phyloP scores from a whole-genome alignment of 2,888 invertebrate genomes.

The Monochamus alternatus region DNA sequence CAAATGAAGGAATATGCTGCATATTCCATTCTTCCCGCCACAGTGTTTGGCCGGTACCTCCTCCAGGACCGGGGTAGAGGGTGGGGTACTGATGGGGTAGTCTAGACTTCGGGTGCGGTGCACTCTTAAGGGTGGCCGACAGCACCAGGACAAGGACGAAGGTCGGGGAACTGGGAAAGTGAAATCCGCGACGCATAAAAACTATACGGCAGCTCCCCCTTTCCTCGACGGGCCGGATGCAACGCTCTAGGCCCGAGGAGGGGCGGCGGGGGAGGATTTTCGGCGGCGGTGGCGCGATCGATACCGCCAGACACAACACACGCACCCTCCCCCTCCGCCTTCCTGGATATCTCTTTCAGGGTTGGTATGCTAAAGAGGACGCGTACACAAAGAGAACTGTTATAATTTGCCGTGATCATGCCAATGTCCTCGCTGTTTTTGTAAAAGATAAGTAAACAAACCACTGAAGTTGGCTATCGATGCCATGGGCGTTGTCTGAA shows the following conservation, averaged over 20 bases:
- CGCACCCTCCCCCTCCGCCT: slow-evolving; percentile 24
- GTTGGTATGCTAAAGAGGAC: slow-evolving; percentile 18
- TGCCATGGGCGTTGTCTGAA: too few species aligned
- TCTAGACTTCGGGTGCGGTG: slow-evolving; percentile 59
- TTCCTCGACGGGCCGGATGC: slow-evolving; percentile 39
- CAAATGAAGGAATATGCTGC: too few species aligned
- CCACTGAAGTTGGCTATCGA: too few species aligned
- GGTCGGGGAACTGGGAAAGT: slow-evolving; percentile 71
- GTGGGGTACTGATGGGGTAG: slow-evolving; percentile 52
- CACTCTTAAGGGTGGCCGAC: slow-evolving; percentile 49
- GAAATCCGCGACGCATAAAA: slow-evolving; percentile 68
- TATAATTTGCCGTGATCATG: too few species aligned
- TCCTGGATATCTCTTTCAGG: slow-evolving; percentile 11
- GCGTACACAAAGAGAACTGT: neutral
- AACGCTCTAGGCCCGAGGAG: slow-evolving; percentile 29
- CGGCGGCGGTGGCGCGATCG: slow-evolving; percentile 67
- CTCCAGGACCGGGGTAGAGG: slow-evolving; percentile 28
- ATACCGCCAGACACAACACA: slow-evolving; percentile 73
- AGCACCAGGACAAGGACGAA: slow-evolving; percentile 67
- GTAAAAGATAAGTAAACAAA: neutral
- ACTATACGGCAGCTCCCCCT: slow-evolving; percentile 59
- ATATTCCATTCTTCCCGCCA: neutral
- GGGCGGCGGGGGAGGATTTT: slow-evolving; percentile 42
- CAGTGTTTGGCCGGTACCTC: neutral
- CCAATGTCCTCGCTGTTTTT: neutral